Conservation (phyloP, 2,797 vertebrate genomes). For the Anniella stebbinsi region DNA sequence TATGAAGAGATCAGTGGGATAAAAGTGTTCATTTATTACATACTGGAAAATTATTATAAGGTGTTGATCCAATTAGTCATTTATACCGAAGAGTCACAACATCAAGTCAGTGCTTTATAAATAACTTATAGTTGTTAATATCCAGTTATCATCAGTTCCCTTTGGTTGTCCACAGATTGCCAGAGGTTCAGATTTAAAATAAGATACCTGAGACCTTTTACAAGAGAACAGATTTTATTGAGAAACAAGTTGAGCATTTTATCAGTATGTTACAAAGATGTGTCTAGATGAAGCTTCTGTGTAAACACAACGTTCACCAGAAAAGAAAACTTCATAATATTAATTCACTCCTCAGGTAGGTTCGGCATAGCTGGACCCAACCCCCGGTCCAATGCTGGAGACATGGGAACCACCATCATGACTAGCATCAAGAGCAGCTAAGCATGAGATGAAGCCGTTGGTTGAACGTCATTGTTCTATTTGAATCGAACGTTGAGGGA, state of each 20-base stretch:
- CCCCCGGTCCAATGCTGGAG: background rate
- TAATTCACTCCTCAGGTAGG: background rate
- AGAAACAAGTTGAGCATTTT: slow-evolving; percentile 24
- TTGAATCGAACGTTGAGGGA: background rate
- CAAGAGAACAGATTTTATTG: slow-evolving; percentile 38
- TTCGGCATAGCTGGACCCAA: background rate
- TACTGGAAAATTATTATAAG: slow-evolving; percentile 44
- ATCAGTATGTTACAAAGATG: slow-evolving; percentile 36
- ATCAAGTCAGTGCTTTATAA: slow-evolving; percentile 46
- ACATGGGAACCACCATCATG: background rate
- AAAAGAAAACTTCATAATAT: background rate
- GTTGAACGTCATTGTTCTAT: background rate
- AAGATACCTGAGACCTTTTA: slow-evolving; percentile 26
- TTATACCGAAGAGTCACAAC: slow-evolving; percentile 50
- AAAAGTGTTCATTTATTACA: slow-evolving; percentile 43
- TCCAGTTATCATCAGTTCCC: slow-evolving; percentile 26
- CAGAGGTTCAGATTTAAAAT: background rate
- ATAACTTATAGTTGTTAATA: slow-evolving; percentile 59
- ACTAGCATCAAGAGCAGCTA: background rate
- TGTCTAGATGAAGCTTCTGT: background rate
- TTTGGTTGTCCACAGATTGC: background rate
- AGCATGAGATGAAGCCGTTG: background rate
- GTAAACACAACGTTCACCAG: background rate
- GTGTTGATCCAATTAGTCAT: slow-evolving; percentile 52
- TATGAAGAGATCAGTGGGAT: slow-evolving; percentile 49